Evolutionary conservation across 1,140 invertebrate genomes (phyloP).

Genomic region (Neodiprion lecontei): DNA sequence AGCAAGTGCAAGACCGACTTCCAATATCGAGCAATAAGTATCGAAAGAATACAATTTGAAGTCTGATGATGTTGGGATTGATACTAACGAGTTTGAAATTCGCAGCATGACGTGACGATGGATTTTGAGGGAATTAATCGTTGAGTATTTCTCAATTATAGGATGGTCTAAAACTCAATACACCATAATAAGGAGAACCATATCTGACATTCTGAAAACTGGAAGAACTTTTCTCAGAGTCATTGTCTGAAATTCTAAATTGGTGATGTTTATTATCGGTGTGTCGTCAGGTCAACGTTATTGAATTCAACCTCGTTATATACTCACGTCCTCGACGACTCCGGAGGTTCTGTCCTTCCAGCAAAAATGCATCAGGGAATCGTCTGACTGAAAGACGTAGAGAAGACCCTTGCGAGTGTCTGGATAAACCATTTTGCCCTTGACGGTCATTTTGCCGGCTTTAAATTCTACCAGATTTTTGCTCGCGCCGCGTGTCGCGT

Average conservation of each 20-base stretch:
- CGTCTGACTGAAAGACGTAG: conserved; percentile 95
- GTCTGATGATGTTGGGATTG: no score
- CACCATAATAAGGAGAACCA: background rate
- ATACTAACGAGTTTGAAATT: no score
- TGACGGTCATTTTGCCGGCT: conserved; percentile 96
- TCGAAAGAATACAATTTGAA: no score
- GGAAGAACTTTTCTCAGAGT: conserved; percentile 14
- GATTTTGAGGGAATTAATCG: conserved; percentile 13
- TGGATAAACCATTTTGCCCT: conserved; percentile 93
- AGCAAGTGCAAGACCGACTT: no score
- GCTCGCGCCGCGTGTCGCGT: conserved; percentile 75
- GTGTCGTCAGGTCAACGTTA: no score
- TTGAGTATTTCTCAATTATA: conserved; percentile 43
- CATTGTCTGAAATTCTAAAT: background rate
- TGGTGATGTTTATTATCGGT: no score
- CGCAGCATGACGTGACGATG: no score
- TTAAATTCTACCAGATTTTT: conserved; percentile 96
- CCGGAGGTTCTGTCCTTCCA: conserved; percentile 93
- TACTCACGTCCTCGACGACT: conserved; percentile 75
- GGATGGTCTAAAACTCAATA: background rate
- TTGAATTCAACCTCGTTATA: no score
- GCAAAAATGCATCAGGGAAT: conserved; percentile 96
- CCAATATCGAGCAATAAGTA: no score
- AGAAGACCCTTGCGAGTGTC: conserved; percentile 95
- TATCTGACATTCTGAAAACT: background rate